Evolutionary conservation across 1,140 invertebrate species (phyloP).

Genomic region (Drosophila pallidifrons): DNA sequence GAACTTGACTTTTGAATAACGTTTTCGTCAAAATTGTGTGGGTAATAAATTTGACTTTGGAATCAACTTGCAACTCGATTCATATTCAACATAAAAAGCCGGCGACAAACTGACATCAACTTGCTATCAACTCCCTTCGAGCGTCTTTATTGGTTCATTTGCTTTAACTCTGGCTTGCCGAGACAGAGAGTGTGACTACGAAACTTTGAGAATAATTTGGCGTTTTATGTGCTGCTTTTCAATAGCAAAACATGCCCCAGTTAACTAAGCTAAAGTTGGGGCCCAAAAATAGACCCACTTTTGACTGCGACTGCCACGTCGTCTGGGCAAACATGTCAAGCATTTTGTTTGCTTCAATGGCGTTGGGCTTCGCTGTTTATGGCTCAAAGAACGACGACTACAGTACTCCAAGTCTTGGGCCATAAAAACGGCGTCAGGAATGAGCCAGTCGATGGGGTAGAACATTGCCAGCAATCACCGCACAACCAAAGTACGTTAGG

Average conservation of each 20-base stretch:
- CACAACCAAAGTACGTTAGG: constrained; percentile 28
- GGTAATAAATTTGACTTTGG: constrained; percentile 51
- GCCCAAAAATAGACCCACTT: constrained; percentile 45
- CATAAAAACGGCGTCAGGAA: constrained; percentile 60
- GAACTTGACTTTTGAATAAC: constrained; percentile 67
- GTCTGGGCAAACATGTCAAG: constrained; percentile 77
- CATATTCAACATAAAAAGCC: constrained; percentile 16
- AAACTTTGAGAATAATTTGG: constrained; percentile 61
- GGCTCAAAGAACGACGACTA: constrained; percentile 44
- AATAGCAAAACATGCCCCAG: constrained; percentile 55
- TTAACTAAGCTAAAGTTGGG: constrained; percentile 57
- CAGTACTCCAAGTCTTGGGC: constrained; percentile 40
- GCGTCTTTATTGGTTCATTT: constrained; percentile 67
- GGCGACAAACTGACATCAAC: constrained; percentile 50
- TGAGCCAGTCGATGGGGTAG: constrained; percentile 42
- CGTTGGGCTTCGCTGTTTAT: constrained; percentile 52
- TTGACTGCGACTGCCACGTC: constrained; percentile 44
- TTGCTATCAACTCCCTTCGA: constrained; percentile 47
- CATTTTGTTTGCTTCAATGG: constrained; percentile 72
- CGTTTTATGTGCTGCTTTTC: constrained; percentile 70
- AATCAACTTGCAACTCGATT: constrained; percentile 35
- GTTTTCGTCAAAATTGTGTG: constrained; percentile 35
- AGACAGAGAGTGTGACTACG: too few species aligned
- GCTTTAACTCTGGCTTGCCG: constrained; percentile 29
- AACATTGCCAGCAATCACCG: constrained; percentile 33